phyloP scores from a whole-genome alignment of 2,797 vertebrate genomes.

The Tokudaia muenninki region DNA sequence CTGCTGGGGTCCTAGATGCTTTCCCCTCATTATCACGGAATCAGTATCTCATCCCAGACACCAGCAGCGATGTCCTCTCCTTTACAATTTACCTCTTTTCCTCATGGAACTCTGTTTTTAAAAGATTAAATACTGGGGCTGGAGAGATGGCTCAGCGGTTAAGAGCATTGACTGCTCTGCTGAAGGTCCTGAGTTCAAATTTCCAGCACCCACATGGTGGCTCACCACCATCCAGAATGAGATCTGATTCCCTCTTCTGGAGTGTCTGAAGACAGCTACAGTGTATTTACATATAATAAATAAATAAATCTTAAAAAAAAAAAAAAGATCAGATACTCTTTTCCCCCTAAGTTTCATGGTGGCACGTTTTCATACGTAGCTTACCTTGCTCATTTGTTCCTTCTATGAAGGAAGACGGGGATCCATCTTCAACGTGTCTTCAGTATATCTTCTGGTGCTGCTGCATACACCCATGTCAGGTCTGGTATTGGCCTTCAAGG shows the following conservation, averaged over 20 bases:
- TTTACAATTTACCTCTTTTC: background rate
- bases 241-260: no score
- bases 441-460: background rate
- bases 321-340: background rate
- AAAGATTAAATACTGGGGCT: background rate
- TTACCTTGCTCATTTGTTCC: background rate
- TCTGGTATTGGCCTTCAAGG: background rate
- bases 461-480: background rate
- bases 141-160: no score
- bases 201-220: no score
- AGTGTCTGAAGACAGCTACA: no score
- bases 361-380: background rate
- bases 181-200: no score
- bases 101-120: background rate
- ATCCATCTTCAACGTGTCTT: background rate
- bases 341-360: background rate
- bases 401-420: background rate
- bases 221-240: no score
- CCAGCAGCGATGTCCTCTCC: background rate
- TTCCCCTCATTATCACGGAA: background rate
- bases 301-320: no score
- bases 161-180: no score
- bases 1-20: background rate
- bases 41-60: background rate
- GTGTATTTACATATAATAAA: no score